Evolutionary conservation across 2,113 vertebrate genomes (phyloP).

Genomic region (Xiphophorus hellerii): DNA sequence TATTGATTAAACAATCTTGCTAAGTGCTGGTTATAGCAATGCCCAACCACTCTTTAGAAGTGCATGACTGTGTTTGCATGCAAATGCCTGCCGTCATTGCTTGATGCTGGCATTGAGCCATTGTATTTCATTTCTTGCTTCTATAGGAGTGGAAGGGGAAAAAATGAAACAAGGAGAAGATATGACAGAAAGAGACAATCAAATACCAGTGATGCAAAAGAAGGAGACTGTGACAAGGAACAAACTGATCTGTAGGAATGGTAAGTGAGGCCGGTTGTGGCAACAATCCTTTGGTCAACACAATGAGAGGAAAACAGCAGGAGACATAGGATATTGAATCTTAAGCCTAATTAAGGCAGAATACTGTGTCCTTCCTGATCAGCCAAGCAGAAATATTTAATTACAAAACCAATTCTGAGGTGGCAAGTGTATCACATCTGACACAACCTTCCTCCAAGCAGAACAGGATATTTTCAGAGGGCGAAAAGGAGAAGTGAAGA

Average conservation of each 20-base stretch:
- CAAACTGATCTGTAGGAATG: constrained; percentile 27
- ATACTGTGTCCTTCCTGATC: constrained; percentile 76
- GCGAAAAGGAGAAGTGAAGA: constrained; percentile 31
- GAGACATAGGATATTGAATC: constrained; percentile 71
- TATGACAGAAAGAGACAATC: constrained; percentile 26
- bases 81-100: constrained; percentile 13
- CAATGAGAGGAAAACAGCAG: constrained; percentile 21
- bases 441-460: constrained; percentile 56
- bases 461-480: constrained; percentile 62
- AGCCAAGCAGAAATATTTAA: constrained; percentile 82
- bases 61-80: constrained; percentile 46
- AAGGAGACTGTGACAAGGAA: constrained; percentile 18
- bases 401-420: constrained; percentile 84
- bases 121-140: constrained; percentile 12
- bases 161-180: background rate
- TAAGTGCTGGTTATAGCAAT: constrained; percentile 63
- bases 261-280: constrained; percentile 16
- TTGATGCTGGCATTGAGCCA: constrained; percentile 40
- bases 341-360: constrained; percentile 72
- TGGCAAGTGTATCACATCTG: constrained; percentile 77
- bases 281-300: constrained; percentile 53
- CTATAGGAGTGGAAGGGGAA: background rate
- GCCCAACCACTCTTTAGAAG: constrained; percentile 48
- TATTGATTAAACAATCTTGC: constrained; percentile 71
- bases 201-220: constrained; percentile 37